Base-by-base conservation (phyloP, 2,888 invertebrate species). In the Cabera pusaria region DNA sequence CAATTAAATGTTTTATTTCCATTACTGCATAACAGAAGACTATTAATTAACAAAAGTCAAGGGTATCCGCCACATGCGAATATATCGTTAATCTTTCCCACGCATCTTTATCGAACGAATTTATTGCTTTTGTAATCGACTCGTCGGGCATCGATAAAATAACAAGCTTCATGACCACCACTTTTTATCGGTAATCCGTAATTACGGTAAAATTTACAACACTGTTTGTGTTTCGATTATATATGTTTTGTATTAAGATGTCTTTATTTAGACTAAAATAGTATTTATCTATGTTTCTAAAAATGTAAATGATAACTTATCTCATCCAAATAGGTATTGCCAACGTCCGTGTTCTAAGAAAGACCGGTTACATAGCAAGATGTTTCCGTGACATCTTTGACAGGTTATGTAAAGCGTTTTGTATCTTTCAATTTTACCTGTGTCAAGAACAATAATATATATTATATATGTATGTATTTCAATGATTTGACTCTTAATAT, bases 111-210 rank as follows among this genome's bases (percentile, higher is more conserved):
- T 45, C 41, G 37, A 34, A 41, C 25, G 32, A 40, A 40, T 50
- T 28, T 51, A 36, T 44, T 21, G 35, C 44, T 60, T 62, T 59
- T 33, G 49, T 49, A 68, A 66, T 44, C 45, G 28, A 44, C 31
- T 44, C 33, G 6, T 48, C 44, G 32, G 41, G 37, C 46, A 35
- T 43, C 46, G 49, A 51, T 49, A 33, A 56, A 55, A 57, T 57
- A 49, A 42, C 39, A 37, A 8, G 26, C 18, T 46, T 18, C 9
- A 26, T 20, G 6, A 31, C 2, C 20, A 20, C 16, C n/a, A 32
- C 25, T 26, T 6, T 26, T 32, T 38, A 32, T 32, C 20, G 25
- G 14, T 32, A 17, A 38, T 32, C 21, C 8, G 26, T 26, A 26
- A 32, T 38, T 11, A 22, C 11, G 21, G 31, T 8, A 18, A 38